Conservation (phyloP, 2,888 invertebrate species). For the Leptinotarsa rubiginosa region DNA sequence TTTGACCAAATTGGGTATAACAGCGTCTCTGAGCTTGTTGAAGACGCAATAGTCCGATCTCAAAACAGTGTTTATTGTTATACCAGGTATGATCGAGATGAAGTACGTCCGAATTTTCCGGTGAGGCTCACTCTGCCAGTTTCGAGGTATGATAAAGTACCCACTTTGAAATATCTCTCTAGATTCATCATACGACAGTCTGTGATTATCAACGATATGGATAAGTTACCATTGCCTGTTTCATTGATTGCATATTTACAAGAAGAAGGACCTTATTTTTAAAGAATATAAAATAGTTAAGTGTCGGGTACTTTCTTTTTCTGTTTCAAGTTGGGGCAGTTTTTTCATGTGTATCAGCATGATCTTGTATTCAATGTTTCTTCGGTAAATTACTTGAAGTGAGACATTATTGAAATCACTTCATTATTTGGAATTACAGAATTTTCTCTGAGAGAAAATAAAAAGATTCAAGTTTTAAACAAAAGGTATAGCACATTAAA, state of each 20-base stretch:
- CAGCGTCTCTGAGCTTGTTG: slow-evolving; percentile 79
- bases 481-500: no score
- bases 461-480: no score
- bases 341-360: slow-evolving; percentile 26
- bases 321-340: slow-evolving; percentile 30
- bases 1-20: slow-evolving; percentile 63
- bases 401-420: neutral
- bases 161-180: slow-evolving; percentile 79
- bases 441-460: neutral
- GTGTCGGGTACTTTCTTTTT: slow-evolving; percentile 34
- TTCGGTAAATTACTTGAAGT: neutral
- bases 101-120: slow-evolving; percentile 77
- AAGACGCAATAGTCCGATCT: slow-evolving; percentile 79
- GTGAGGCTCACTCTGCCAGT: slow-evolving; percentile 81
- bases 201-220: slow-evolving; percentile 76
- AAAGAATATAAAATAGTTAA: slow-evolving; percentile 18
- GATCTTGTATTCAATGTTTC: neutral
- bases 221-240: slow-evolving; percentile 75
- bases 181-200: slow-evolving; percentile 79
- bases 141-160: slow-evolving; percentile 78
- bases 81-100: slow-evolving; percentile 73
- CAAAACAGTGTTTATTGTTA: slow-evolving; percentile 80
- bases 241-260: slow-evolving; percentile 71
- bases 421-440: neutral
- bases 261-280: slow-evolving; percentile 55